Conservation (phyloP, 2,888 invertebrate species). For the Rhogogaster chlorosoma region DNA sequence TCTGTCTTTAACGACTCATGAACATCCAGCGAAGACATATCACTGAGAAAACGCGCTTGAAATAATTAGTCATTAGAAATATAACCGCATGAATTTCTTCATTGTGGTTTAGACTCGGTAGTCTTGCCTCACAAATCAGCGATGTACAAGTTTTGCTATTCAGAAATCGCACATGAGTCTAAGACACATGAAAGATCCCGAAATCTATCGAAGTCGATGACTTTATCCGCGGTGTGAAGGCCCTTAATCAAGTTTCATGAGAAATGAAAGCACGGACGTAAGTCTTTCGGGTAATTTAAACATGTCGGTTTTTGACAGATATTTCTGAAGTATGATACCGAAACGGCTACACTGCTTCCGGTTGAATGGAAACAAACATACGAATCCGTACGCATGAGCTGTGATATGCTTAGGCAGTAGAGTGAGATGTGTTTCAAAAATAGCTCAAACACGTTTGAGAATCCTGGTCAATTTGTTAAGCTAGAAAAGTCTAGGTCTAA, state of each 20-base stretch:
- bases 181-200: neutral
- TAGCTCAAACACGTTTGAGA: neutral
- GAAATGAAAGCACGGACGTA: neutral
- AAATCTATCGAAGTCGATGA: neutral
- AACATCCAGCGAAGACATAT: neutral
- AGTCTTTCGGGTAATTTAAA: neutral
- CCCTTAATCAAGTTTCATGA: neutral
- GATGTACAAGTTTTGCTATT: neutral
- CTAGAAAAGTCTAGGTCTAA: neutral
- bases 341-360: neutral
- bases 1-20: neutral
- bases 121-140: neutral
- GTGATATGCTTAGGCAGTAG: neutral
- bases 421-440: slow-evolving; percentile 26
- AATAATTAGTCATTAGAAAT: neutral
- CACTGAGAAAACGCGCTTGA: neutral
- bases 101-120: neutral
- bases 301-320: neutral
- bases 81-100: neutral
- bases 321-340: neutral
- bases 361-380: slow-evolving; percentile 11
- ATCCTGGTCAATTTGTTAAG: slow-evolving; percentile 7
- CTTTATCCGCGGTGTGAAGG: neutral
- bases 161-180: neutral
- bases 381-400: neutral